Evolutionary conservation across 2,888 invertebrate genomes (phyloP), one percentile per base, ranked within the genome.

Genomic region (Trichopoda pennipes): DNA sequence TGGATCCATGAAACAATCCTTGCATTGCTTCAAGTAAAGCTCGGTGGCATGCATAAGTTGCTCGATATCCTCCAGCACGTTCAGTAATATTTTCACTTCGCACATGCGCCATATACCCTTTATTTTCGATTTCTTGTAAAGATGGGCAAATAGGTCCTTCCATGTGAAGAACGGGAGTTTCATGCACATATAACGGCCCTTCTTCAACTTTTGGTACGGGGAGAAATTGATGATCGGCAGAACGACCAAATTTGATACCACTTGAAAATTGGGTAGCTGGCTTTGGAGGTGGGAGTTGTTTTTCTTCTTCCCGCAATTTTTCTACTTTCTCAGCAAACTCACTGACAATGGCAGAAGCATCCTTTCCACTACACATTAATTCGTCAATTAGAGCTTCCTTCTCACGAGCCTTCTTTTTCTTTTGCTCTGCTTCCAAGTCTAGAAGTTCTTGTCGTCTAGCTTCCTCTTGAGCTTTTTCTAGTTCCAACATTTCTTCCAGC

Each of bases 311-410:
- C 86, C 94, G 94, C 68, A 92, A 93, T 85, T 95, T 94, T 86
- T 95, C 94, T 19, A 92, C 93, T 83, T 93, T 94, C 72, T 94
- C 93, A 0, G 95, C 94, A 91, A 97, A 97, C 14, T 95, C 95
- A 84, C 94, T 95, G 0, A 98, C 92, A 86, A 98, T 98, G 85
- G 95, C 95, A 85, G 95, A 95, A 0, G 98, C 98, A 90, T 98
- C 95, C 12, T 95, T 95, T 85, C 96, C 96, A 0, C 98, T 97
- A 90, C 96, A 96, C 95, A 98, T 98, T 47, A 99, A 92, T 89
- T 99, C 98, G 91, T 99, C 98, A 79, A 99, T 98, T 7, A 99
- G 92, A 0, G 97, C 97, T 90, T 98, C 97, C 86, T 97, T 97
- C 85, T 96, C 95, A 47, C 95, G 93, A 21, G 96, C 94, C 90